phyloP scores from a whole-genome alignment of 2,113 vertebrate genomes.

The Excalfactoria chinensis region DNA sequence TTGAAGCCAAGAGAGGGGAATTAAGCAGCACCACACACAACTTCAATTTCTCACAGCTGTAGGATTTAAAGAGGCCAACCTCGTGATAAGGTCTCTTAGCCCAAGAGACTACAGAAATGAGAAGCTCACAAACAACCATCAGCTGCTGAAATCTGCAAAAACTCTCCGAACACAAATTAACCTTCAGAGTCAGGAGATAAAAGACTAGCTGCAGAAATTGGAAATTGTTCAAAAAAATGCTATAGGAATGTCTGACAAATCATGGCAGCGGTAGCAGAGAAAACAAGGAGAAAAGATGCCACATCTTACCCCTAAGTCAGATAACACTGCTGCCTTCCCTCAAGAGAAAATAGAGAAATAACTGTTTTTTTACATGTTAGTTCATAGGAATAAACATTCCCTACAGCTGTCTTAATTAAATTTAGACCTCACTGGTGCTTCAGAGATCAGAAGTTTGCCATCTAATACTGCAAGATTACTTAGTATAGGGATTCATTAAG shows the following conservation, averaged over 20 bases:
- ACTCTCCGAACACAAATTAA: constrained; percentile 65
- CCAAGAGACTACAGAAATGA: constrained; percentile 32
- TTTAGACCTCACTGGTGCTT: background rate
- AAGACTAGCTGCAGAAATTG: constrained; percentile 33
- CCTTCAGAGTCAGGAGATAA: constrained; percentile 62
- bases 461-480: background rate
- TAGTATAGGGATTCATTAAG: background rate
- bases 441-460: background rate
- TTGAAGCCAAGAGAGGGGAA: background rate
- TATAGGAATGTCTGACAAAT: constrained; percentile 41
- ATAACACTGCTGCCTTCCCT: constrained; percentile 29
- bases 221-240: constrained; percentile 20
- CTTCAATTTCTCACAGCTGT: constrained; percentile 27
- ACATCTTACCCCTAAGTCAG: constrained; percentile 3
- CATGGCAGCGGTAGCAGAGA: constrained; percentile 9
- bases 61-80: constrained; percentile 17
- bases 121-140: constrained; percentile 47
- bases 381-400: background rate
- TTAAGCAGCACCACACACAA: background rate
- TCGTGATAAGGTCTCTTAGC: constrained; percentile 43
- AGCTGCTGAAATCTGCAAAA: constrained; percentile 53
- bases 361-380: background rate
- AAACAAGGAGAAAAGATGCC: constrained; percentile 33
- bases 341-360: background rate
- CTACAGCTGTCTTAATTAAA: constrained; percentile 19